Percentiles rank a stretch among this genome's conserved stretches.
Evolutionary conservation across 2,888 invertebrate species (phyloP).

Genomic region (Ptycholaimellus sp.): DNA sequence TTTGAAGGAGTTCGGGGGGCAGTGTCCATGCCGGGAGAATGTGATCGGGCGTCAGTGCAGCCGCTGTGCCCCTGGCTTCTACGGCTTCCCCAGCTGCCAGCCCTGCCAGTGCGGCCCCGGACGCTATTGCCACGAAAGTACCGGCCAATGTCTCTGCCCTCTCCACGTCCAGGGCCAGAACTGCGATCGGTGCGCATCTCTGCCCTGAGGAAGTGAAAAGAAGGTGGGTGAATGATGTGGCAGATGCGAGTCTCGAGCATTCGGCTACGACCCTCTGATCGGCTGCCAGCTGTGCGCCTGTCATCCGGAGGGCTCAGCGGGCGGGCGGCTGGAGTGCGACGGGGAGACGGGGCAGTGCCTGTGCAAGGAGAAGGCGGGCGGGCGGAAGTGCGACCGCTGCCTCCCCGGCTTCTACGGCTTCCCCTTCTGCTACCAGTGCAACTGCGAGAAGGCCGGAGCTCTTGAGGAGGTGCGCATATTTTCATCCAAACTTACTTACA

Average conservation of each 20-base stretch:
- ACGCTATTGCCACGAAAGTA: constrained; percentile 63
- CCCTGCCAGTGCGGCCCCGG: constrained; percentile 42
- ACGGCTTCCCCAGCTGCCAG: constrained; percentile 71
- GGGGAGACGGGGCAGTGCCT: constrained; percentile 56
- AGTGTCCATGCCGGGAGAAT: constrained; percentile 70
- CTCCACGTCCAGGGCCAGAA: constrained; percentile 60
- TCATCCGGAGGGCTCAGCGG: constrained; percentile 49
- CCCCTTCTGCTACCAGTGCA: constrained; percentile 61
- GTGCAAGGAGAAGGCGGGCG: constrained; percentile 66
- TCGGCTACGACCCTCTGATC: constrained; percentile 69
- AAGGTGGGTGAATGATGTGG: too few relatives aligned
- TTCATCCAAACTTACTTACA: too few relatives aligned
- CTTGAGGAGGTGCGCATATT: neutral
- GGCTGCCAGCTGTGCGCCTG: constrained; percentile 89
- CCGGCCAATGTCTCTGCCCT: constrained; percentile 76
- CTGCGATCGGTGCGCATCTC: too few relatives aligned
- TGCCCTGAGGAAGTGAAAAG: too few relatives aligned
- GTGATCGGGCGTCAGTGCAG: constrained; percentile 66
- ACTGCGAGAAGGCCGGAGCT: constrained; percentile 49
- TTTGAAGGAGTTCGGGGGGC: constrained; percentile 79
- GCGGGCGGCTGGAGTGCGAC: constrained; percentile 60
- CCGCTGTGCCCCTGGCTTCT: constrained; percentile 63
- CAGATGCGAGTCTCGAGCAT: constrained; percentile 60
- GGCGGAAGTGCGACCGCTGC: constrained; percentile 66
- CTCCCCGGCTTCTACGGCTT: constrained; percentile 49